Evolutionary conservation across 2,888 invertebrate species (phyloP), one percentile per base, ranked within the genome.

Genomic region (Schrankia costaestrigalis): DNA sequence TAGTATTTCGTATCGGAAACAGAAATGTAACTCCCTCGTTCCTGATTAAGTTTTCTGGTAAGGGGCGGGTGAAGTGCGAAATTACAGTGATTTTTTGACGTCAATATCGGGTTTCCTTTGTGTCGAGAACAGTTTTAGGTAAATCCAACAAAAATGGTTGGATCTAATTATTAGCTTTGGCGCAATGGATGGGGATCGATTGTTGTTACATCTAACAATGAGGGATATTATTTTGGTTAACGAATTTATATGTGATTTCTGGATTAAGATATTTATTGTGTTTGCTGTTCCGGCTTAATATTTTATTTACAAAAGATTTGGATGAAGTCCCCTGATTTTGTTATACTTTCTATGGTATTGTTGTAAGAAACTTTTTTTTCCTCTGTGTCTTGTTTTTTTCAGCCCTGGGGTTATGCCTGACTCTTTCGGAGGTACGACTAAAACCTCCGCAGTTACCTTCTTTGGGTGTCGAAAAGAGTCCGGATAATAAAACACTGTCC

Each of bases 1-100:
- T 78, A 78, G 76, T 77, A 79, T 81, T 75, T 70, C 77, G 82
- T 85, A 86, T 86, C 86, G 86, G 84, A 86, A 86, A 83, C 84
- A 81, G 84, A 84, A 84, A 79, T 78, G 71, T 77, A 77, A 78
- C 78, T 72, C 71, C 71, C 73, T 50, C 71, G 63, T 68, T 79
- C 65, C 78, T 86, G 85, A 85, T 86, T 84, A 78, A 79, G 83
- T 83, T 78, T 73, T 74, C 78, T 78, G 71, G 64, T 67, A 51
- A 58, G 55, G 77, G 84, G 83, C 75, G 83, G 71, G 56, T 59
- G 43, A 50, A 50, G 66, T 65, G 71, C 76, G 61, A 82, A 86
- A 87, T 87, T 82, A 85, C 67, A 82, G 85, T 82, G 75, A 83
- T 85, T 86, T 79, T 80, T 78, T 81, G 79, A 78, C 74, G 68